A percentile compares a stretch with the other conserved stretches of the same genome.
Conservation (phyloP, 2,797 vertebrate genomes). For the Furcifer pardalis region DNA sequence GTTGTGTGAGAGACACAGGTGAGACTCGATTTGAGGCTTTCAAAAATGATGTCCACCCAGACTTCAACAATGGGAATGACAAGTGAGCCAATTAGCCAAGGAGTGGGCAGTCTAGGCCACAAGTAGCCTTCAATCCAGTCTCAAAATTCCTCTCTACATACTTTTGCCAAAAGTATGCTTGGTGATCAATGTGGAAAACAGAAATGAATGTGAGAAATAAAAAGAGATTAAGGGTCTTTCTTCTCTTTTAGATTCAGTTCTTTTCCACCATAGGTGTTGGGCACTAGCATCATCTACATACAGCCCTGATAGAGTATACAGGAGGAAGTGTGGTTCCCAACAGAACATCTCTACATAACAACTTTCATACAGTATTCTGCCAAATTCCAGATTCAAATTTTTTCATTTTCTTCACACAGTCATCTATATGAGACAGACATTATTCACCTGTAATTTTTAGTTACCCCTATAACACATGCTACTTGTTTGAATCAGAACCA, state of each 20-base stretch:
- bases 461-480: not conserved
- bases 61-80: not conserved
- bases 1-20: not conserved
- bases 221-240: not conserved
- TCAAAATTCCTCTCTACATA: not conserved
- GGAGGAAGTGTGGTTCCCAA: not conserved
- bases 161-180: not conserved
- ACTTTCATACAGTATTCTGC: not conserved
- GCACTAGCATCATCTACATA: not conserved
- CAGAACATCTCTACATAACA: not conserved
- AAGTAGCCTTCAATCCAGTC: not conserved
- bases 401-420: not conserved
- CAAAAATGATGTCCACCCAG: not conserved
- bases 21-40: not conserved
- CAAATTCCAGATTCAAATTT: not conserved
- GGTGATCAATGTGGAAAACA: too few species aligned
- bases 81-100: not conserved
- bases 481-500: not conserved
- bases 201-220: not conserved
- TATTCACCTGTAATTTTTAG: not conserved
- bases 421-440: too few species aligned
- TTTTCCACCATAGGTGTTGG: not conserved
- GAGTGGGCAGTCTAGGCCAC: too few species aligned
- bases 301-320: not conserved
- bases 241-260: not conserved